Evolutionary conservation across 2,797 vertebrate species (phyloP).

Genomic region (Tamandua tetradactyla): DNA sequence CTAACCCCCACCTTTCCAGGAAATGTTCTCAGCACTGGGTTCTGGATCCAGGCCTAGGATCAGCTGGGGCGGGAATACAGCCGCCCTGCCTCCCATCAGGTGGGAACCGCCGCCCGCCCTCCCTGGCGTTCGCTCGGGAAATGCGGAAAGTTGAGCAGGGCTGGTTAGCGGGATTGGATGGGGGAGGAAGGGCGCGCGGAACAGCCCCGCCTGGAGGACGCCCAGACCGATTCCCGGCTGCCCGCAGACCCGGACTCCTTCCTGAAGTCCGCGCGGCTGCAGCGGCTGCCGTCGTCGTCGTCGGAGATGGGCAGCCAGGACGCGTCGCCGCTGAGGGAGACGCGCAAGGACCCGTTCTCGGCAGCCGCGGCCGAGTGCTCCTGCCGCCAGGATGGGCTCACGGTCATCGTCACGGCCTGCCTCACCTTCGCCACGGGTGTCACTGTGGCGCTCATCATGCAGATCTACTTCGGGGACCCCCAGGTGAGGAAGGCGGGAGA

Average conservation of each 20-base stretch:
- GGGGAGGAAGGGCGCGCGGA: neutral
- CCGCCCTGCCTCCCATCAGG: neutral
- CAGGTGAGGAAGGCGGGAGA: slow-evolving; percentile 85
- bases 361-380: slow-evolving; percentile 92
- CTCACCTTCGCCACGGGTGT: slow-evolving; percentile 97
- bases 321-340: slow-evolving; percentile 92
- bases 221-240: slow-evolving; percentile 13
- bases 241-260: slow-evolving; percentile 94
- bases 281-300: slow-evolving; percentile 95
- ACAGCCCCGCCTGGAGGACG: neutral
- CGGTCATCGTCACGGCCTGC: slow-evolving; percentile 97
- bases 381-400: slow-evolving; percentile 95
- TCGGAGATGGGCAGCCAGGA: slow-evolving; percentile 96
- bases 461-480: slow-evolving; percentile 98
- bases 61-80: neutral
- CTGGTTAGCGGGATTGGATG: neutral
- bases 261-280: slow-evolving; percentile 95
- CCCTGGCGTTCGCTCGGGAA: neutral
- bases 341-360: slow-evolving; percentile 92
- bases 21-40: neutral
- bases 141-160: neutral
- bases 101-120: fast-evolving
- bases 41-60: neutral
- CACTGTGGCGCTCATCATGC: slow-evolving; percentile 96
- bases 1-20: neutral